Evolutionary conservation across 2,113 vertebrate species (phyloP), one percentile per base, ranked within the genome.

Genomic region (Cryptotis parvus): DNA sequence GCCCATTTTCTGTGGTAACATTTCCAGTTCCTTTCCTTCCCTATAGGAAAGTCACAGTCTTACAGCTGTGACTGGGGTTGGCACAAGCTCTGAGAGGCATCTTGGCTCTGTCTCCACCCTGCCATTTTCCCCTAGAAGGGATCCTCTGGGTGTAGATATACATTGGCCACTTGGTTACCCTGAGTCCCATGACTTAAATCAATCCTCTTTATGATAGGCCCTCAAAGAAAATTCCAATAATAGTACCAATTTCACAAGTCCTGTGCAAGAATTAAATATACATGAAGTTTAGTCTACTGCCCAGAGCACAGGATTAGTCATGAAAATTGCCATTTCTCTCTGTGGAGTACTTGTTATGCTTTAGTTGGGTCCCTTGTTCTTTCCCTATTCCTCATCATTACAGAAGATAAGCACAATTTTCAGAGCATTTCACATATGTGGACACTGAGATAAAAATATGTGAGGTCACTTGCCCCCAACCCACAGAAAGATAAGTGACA

Each of bases 261-360:
- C 37, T 52, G 1, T 43, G 8, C 49, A 79, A 86, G 69, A 69
- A 91, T 93, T 89, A 87, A 68, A 85, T 69, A 35, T 3, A 78
- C 39, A 37, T 20, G 6, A 15, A 0, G 37, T 82, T 72, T 75
- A 72, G 24, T 3, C n/a, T 77, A 22, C 63, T 74, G 49, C 78
- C 41, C 66, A 65, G 27, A 72, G 61, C 61, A 55, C 7, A 52
- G 63, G 58, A 85, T 90, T 76, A 85, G n/a, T 35, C 33, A 73
- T 76, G 41, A 95, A 90, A 90, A 65, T 4, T 75, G 49, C 41
- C 75, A 39, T 29, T 31, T 84, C 49, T 72, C 61, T 49, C 77
- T 49, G 29, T 1, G 14, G 80, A 70, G 29, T 24, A 43, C 52
- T 77, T 65, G 68, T 11, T 65, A 35, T 61, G 72, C 58, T 88